phyloP scores from a whole-genome alignment of 1,140 invertebrate genomes.

The Dreissena rostriformis region DNA sequence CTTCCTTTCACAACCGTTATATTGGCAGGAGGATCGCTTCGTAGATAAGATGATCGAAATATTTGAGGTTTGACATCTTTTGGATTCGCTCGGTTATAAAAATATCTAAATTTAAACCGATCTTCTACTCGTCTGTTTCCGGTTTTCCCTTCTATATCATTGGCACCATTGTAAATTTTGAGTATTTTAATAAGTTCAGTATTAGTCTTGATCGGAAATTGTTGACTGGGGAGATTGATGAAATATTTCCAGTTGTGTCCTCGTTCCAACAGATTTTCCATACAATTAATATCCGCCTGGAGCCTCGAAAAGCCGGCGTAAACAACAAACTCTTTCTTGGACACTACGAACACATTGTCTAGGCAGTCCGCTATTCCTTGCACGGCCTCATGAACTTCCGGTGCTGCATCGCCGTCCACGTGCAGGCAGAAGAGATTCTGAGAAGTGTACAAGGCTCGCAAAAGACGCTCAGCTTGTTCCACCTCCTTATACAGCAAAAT shows the following conservation, averaged over 20 bases:
- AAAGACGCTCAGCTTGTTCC: too few relatives aligned
- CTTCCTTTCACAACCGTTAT: too few relatives aligned
- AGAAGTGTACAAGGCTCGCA: too few relatives aligned
- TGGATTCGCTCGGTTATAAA: neutral
- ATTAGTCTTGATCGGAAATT: slow-evolving; percentile 74
- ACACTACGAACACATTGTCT: too few relatives aligned
- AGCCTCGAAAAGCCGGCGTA: slow-evolving; percentile 63
- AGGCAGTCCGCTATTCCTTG: too few relatives aligned
- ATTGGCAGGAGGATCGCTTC: slow-evolving; percentile 66
- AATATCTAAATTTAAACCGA: slow-evolving; percentile 16
- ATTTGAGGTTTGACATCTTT: slow-evolving; percentile 13
- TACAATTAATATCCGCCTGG: slow-evolving; percentile 69
- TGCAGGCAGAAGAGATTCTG: too few relatives aligned
- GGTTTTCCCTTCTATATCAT: slow-evolving; percentile 63
- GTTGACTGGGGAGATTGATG: slow-evolving; percentile 68
- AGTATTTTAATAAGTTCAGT: slow-evolving; percentile 68
- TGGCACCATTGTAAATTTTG: too few relatives aligned
- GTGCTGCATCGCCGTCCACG: slow-evolving; percentile 69
- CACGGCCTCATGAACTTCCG: slow-evolving; percentile 59
- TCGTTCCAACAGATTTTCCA: slow-evolving; percentile 61
- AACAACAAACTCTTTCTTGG: too few relatives aligned
- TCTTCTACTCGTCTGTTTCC: slow-evolving; percentile 29
- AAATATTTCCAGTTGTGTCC: slow-evolving; percentile 61
- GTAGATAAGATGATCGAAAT: slow-evolving; percentile 55
- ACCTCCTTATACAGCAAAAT: slow-evolving; percentile 74